These are phyloP conservation scores for Chloebia gouldiae DNA, from an alignment of 2,113 vertebrate species.

Conservation along the genomic window DNA sequence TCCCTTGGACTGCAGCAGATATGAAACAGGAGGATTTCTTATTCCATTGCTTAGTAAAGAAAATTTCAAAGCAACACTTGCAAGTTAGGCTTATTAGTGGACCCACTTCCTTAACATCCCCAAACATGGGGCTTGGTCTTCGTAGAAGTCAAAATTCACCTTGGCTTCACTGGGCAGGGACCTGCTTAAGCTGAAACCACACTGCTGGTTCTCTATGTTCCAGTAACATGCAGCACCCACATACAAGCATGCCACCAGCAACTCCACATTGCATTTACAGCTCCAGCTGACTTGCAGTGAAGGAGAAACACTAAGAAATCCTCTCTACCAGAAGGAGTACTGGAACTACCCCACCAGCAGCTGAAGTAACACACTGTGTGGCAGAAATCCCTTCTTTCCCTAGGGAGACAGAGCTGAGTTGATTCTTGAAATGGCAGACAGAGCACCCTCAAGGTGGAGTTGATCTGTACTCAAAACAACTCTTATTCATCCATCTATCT, in stretches of 20 bases:
- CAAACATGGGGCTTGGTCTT: not conserved
- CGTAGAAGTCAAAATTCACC: not conserved
- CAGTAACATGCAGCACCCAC: fast-evolving
- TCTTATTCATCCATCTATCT: not conserved
- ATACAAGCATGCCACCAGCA: fast-evolving
- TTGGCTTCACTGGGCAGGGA: not conserved
- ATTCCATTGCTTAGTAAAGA: not conserved
- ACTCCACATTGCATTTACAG: not conserved
- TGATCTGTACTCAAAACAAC: not conserved
- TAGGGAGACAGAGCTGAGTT: not conserved
- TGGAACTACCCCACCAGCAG: not conserved
- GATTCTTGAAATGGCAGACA: not conserved
- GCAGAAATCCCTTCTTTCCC: not conserved
- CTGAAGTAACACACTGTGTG: not conserved
- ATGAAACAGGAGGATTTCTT: not conserved
- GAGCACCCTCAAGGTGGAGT: not conserved
- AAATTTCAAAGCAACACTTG: not conserved
- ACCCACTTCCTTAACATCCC: not conserved
- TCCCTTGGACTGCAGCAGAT: not conserved
- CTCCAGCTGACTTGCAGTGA: not conserved
- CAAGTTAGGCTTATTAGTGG: not conserved
- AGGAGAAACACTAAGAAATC: not conserved
- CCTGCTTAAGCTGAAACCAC: not conserved
- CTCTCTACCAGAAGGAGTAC: not conserved
- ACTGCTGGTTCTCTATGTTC: not conserved